Evolutionary conservation across 2,797 vertebrate genomes (phyloP), one percentile per base, ranked within the genome.

Genomic region (Takifugu rubripes): DNA sequence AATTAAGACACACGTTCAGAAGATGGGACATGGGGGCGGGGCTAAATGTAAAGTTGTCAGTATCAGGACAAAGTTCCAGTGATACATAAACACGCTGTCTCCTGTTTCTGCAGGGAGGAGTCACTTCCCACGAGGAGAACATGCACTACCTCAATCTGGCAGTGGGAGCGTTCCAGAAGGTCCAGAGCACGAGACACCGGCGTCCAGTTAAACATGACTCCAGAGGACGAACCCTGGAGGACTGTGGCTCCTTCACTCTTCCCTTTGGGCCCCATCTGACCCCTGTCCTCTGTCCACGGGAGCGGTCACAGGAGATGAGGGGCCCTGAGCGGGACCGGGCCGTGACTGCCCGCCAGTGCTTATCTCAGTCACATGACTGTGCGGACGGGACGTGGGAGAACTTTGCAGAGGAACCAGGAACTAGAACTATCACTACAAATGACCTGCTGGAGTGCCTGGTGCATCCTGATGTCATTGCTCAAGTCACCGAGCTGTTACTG

Each of bases 361-460:
- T 56, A 47, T 43, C 57, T 54, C 52, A 0, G 1, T 4, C 74
- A 59, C 15, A 59, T 1, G 25, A 12, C 11, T 3, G 46, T 40
- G n/a, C 72, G 49, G 73, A 61, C 3, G 45, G 58, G 40, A 21
- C 5, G 3, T 31, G 55, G 17, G 49, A 49, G 16, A 6, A n/a
- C 15, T 15, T 26, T 7, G 40, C 66, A 40, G 74, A 59, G 5
- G 49, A 56, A 12, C 31, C 56, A 6, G 49, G 56, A 27, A 65
- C 53, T 25, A 51, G 61, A 25, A 48, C 56, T 3, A 64, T 98
- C 72, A 94, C 92, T 52, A 98, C 94, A 50, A 93, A 97, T 51
- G 93, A 97, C 72, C 79, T 99, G 75, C 74, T 99, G 7, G 94
- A 96, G 74, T 97, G 93, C 72, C 84, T 98, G 79, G 77, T 96